Base-by-base conservation (phyloP, 1,140 invertebrate species). In the Neotoxoptera formosana region DNA sequence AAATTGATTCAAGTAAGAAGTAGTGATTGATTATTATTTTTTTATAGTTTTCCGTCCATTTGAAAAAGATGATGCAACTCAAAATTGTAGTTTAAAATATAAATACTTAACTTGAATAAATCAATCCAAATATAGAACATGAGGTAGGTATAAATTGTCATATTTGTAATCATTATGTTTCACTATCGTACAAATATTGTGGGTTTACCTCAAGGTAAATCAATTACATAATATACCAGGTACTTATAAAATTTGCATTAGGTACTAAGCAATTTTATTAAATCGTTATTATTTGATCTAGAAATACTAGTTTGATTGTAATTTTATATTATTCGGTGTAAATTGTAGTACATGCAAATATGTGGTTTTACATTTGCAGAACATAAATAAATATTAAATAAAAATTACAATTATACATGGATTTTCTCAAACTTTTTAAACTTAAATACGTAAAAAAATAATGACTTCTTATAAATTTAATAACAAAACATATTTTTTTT, bases 261-360 rank as follows among this genome's bases (percentile, higher is more conserved):
- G n/a, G n/a, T n/a, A 48, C 84, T 51, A 48, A 84, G 47, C 41
- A 47, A 34, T 88, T 87, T 48, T 17, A 88, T 6, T 30, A n/a
- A 88, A 88, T 88, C 45, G 4, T 48, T n/a, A 48, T 48, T 51
- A 51, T 88, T n/a, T 51, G 45, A 88, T 88, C 30, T 48, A 51
- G 20, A 88, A 48, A 88, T 30, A 48, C 47, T 88, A 86, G 47
- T 88, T 88, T 88, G 25, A 34, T 88, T 51, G n/a, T 23, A 88
- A 88, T 51, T 88, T 48, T n/a, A 88, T 47, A 47, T 86, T 86
- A 47, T 86, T 86, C 1, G 25, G 11, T 47, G 20, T 86, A 47
- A 47, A 47, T 30, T 14, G 2, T 11, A 41, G 17, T 45, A 45
- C 21, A 84, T 23, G 36, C 21, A 84, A 84, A 84, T 84, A 21